These are phyloP conservation scores for Menidia beryllina DNA, from an alignment of 2,113 vertebrate genomes.

Conservation along the genomic window DNA sequence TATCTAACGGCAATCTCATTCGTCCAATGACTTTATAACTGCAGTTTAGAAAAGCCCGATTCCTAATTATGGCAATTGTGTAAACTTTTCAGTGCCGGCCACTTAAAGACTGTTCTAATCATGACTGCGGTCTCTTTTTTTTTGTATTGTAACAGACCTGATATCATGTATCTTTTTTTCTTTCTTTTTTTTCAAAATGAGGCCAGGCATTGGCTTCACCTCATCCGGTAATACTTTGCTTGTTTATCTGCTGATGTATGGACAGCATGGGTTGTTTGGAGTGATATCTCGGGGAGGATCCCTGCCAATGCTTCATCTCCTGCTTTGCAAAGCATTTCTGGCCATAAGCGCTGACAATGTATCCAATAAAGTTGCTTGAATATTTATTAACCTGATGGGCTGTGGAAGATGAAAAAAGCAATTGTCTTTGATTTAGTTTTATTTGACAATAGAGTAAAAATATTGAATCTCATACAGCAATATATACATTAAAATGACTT, in stretches of 20 bases:
- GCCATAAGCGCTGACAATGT: background rate
- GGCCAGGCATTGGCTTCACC: constrained; percentile 43
- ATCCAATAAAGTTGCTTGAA: background rate
- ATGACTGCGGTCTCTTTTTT: constrained; percentile 52
- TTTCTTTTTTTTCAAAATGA: constrained; percentile 4
- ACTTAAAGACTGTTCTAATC: constrained; percentile 64
- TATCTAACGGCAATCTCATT: constrained; percentile 47
- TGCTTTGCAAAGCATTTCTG: background rate
- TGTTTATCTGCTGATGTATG: constrained; percentile 57
- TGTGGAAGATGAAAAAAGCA: background rate
- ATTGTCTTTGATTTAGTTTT: background rate
- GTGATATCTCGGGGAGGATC: background rate
- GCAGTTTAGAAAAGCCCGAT: constrained; percentile 27
- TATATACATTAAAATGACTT: background rate
- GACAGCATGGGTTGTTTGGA: constrained; percentile 1
- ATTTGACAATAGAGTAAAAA: background rate
- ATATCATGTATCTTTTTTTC: background rate
- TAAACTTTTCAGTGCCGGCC: constrained; percentile 45
- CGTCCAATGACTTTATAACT: constrained; percentile 47
- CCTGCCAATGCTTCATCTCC: constrained; percentile 1
- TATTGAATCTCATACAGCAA: background rate
- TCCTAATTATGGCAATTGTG: constrained; percentile 39
- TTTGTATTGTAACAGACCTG: constrained; percentile 6
- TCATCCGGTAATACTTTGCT: constrained; percentile 23
- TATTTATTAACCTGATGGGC: background rate